Base-by-base conservation (phyloP, 2,113 vertebrate genomes). In the Microtus richardsoni region DNA sequence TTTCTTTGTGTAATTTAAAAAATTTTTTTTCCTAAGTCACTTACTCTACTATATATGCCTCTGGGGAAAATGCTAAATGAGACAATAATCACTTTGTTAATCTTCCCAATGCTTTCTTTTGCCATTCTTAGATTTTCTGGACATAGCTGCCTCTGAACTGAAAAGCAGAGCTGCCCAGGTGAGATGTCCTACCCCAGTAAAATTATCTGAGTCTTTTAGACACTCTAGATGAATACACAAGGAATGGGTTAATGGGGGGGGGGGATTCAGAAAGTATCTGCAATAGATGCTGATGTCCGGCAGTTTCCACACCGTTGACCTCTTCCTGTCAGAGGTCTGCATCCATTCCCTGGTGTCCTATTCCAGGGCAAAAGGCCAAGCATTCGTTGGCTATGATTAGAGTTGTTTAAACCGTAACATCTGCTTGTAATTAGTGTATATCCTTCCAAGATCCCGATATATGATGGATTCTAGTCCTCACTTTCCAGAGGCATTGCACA, bases 391-490 rank as follows among this genome's bases (percentile, higher is more conserved):
- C 95, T 86, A 90, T 93, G 96, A 96, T 97, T 96, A 89, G 66
- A 95, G 62, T 96, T 96, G 41, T 83, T 95, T 96, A 91, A 98
- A 93, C 79, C 82, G 49, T 88, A 93, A 93, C 97, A 97, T 98
- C 96, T 97, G 97, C 91, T 95, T 97, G 91, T 86, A 96, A 97
- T 98, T 98, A 97, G 96, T 60, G 28, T 93, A 95, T 94, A 92
- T 92, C 93, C 80, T 96, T 97, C 96, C 95, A 97, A 96, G 95
- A 83, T 86, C 96, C 80, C 94, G 91, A 97, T 95, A 96, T 91
- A 97, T 95, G 96, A 95, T 95, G 86, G 84, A 90, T 93, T 96
- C 82, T 97, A 95, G 93, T 95, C 88, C 90, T 96, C 44, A 49
- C 77, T 96, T 98, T 96, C 94, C 96, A 98, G 95, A 95, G 66